Conservation (phyloP, 2,888 invertebrate genomes). For the Sacculina carcini region DNA sequence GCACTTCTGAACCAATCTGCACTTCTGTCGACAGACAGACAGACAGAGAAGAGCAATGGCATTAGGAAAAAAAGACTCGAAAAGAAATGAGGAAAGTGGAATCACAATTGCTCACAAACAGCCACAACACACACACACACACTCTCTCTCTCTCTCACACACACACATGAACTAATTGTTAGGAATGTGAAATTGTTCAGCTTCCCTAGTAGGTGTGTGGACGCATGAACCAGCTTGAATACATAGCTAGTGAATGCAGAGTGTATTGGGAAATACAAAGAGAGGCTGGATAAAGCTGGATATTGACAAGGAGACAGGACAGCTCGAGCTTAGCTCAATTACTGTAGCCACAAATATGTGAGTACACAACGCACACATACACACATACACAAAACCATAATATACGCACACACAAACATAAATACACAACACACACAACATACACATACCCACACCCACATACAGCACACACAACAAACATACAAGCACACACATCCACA, state of each 20-base stretch:
- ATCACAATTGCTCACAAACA: constrained; percentile 4
- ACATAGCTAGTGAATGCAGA: too few species aligned
- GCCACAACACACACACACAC: too few species aligned
- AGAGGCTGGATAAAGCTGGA: too few species aligned
- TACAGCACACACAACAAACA: too few species aligned
- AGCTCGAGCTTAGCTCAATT: too few species aligned
- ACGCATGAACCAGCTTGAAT: too few species aligned
- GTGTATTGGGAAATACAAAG: too few species aligned
- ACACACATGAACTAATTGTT: constrained; percentile 2
- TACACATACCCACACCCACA: too few species aligned
- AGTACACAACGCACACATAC: neutral
- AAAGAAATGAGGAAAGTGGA: constrained; percentile 1
- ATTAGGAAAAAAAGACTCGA: neutral
- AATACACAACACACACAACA: neutral
- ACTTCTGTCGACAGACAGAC: neutral
- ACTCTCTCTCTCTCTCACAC: neutral
- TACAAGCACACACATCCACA: too few species aligned
- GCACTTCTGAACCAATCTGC: neutral
- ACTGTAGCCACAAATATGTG: too few species aligned
- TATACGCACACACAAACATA: neutral
- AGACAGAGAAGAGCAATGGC: too few species aligned
- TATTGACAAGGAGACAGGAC: too few species aligned
- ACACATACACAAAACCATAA: neutral
- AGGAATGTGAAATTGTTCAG: neutral
- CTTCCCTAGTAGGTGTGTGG: neutral